Conservation (phyloP, 2,113 vertebrate species). For the Psittacara wagleri region DNA sequence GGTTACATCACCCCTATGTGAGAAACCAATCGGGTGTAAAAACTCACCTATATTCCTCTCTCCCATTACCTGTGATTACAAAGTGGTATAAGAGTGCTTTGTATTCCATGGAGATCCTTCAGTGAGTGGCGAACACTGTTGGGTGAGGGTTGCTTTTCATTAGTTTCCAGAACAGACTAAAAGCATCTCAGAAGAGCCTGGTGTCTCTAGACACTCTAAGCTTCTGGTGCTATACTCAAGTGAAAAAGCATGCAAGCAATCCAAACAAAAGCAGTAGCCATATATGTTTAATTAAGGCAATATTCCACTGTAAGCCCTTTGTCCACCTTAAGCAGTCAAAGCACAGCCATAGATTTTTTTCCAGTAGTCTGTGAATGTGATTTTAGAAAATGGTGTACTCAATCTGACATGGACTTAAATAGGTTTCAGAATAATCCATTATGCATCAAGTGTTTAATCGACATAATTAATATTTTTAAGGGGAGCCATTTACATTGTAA, state of each 20-base stretch:
- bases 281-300: background rate
- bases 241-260: background rate
- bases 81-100: background rate
- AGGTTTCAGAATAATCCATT: slow-evolving; percentile 56
- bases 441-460: slow-evolving; percentile 64
- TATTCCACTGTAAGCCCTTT: background rate
- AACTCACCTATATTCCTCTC: background rate
- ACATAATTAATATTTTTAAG: slow-evolving; percentile 75
- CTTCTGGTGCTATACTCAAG: background rate
- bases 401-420: slow-evolving; percentile 32
- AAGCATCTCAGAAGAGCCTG: background rate
- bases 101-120: background rate
- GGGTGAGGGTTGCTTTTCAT: background rate
- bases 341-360: background rate
- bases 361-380: background rate
- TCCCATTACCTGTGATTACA: background rate
- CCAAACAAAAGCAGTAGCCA: background rate
- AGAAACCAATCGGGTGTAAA: background rate
- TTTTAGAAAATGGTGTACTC: background rate
- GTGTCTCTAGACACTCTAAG: background rate
- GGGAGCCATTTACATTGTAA: slow-evolving; percentile 45
- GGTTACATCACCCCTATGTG: background rate
- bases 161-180: background rate
- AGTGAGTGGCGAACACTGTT: background rate
- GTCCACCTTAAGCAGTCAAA: background rate